A percentile compares a stretch with the other conserved stretches of the same genome.
Evolutionary conservation across 2,113 vertebrate species (phyloP).

Genomic region (Hiodon alosoides): DNA sequence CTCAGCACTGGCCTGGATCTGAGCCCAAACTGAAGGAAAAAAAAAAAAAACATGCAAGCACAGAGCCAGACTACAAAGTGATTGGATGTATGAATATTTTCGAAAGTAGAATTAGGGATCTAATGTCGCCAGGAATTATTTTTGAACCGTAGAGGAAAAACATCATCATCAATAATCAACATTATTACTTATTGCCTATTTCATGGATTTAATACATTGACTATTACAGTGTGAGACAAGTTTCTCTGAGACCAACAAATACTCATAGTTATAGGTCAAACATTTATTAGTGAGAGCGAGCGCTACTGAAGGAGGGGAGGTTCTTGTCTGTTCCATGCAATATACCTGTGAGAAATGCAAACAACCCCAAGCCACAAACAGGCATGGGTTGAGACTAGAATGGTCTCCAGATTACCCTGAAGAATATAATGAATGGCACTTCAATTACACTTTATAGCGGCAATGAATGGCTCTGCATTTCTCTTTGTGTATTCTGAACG

Average conservation of each 20-base stretch:
- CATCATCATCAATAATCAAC: background rate
- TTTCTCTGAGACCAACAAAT: background rate
- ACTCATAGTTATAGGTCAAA: too few relatives aligned
- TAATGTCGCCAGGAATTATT: too few relatives aligned
- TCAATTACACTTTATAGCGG: constrained; percentile 6
- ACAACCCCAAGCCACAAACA: background rate
- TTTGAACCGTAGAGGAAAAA: too few relatives aligned
- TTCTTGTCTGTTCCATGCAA: background rate
- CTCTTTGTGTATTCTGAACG: constrained; percentile 11
- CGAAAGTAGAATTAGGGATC: too few relatives aligned
- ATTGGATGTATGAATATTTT: too few relatives aligned
- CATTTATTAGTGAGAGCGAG: background rate
- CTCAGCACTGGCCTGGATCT: too few relatives aligned
- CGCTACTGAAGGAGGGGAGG: background rate
- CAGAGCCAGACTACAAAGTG: too few relatives aligned
- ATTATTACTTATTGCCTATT: background rate
- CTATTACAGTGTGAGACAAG: background rate
- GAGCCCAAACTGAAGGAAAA: too few relatives aligned
- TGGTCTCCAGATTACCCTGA: background rate
- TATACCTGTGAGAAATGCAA: constrained; percentile 13
- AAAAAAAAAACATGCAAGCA: too few relatives aligned
- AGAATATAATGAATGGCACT: constrained; percentile 6
- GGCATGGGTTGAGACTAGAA: constrained; percentile 13
- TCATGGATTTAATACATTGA: background rate
- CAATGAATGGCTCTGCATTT: background rate